These are phyloP conservation scores for Aptenodytes patagonicus DNA, from an alignment of 2,113 vertebrate genomes.

Conservation along the genomic window DNA sequence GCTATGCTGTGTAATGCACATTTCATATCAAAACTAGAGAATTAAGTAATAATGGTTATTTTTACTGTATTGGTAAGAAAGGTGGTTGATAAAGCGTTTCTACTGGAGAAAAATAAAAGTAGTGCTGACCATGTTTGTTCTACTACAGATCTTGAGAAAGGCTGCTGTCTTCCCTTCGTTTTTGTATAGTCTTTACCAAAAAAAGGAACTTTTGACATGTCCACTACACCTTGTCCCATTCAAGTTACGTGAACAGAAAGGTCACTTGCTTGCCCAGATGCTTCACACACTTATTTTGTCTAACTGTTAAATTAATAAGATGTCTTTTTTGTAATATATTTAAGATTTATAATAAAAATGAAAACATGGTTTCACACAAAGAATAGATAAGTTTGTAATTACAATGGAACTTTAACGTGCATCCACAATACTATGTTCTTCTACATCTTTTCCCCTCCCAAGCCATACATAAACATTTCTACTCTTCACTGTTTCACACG, in stretches of 20 bases:
- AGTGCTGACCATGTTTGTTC: neutral
- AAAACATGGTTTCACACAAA: conserved; percentile 62
- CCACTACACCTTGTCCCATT: conserved; percentile 37
- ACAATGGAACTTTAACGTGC: conserved; percentile 47
- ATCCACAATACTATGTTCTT: conserved; percentile 27
- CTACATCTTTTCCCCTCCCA: neutral
- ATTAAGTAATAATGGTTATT: neutral
- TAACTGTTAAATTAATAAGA: conserved; percentile 16
- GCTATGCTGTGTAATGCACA: neutral
- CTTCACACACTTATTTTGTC: conserved; percentile 25
- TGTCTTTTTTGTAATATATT: conserved; percentile 54
- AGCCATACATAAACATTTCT: neutral
- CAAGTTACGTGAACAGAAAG: conserved; percentile 3
- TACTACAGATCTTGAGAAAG: neutral
- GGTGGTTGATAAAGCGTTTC: neutral
- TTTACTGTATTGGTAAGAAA: neutral
- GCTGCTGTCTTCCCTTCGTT: neutral
- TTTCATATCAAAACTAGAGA: neutral
- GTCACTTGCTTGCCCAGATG: neutral
- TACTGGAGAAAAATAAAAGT: neutral
- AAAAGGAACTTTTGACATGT: conserved; percentile 56
- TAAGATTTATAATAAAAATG: conserved; percentile 61
- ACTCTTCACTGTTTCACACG: neutral
- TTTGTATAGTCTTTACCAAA: neutral
- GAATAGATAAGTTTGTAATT: conserved; percentile 30